Percentiles rank a stretch among this genome's conserved stretches.
Conservation (phyloP, 2,888 invertebrate species). For the Metallyticus violacea region DNA sequence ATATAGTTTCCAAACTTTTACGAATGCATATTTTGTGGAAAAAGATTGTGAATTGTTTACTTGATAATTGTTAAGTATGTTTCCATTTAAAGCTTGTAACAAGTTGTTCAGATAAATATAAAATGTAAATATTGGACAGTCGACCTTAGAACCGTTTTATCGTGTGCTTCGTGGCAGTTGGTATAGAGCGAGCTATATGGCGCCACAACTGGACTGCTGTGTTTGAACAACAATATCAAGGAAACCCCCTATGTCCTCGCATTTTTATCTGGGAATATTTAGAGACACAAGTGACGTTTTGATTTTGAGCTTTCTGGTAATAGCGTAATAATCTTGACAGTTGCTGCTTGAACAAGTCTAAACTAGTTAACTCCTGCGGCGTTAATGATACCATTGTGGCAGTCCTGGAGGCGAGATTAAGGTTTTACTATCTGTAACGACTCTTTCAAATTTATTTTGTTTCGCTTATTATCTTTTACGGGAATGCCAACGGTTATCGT, state of each 20-base stretch:
- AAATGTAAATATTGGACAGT: too few relatives aligned
- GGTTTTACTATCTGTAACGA: neutral
- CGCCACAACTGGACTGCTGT: neutral
- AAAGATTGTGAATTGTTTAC: too few relatives aligned
- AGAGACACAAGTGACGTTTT: neutral
- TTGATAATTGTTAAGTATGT: too few relatives aligned
- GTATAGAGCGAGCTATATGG: too few relatives aligned
- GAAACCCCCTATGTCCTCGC: neutral
- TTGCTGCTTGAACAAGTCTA: neutral
- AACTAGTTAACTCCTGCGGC: neutral
- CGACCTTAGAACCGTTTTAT: too few relatives aligned
- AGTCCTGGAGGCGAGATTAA: neutral
- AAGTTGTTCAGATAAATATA: too few relatives aligned
- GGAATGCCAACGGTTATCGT: neutral
- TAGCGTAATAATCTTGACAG: neutral
- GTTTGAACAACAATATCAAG: neutral
- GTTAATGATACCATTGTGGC: neutral
- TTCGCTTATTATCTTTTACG: too few relatives aligned
- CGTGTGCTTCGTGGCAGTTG: too few relatives aligned
- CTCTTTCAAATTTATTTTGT: neutral
- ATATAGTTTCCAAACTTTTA: too few relatives aligned
- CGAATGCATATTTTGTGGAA: too few relatives aligned
- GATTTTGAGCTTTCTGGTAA: neutral
- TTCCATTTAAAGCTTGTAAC: too few relatives aligned
- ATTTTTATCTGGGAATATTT: neutral